phyloP scores from a whole-genome alignment of 2,113 vertebrate species.

The chimpanzee (Pan troglodytes) region DNA sequence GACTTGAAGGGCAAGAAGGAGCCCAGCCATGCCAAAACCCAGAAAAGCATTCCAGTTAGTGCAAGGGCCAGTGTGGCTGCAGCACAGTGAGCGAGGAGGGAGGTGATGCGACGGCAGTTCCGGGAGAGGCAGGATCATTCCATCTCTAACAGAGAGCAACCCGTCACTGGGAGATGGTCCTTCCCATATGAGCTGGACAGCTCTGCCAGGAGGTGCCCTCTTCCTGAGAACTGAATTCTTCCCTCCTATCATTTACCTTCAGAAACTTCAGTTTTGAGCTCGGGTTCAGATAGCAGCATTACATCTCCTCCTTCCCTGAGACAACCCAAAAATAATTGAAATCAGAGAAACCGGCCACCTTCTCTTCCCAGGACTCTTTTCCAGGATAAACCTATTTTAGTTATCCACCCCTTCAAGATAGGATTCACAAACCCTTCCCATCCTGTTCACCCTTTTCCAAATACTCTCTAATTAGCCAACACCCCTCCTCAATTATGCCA shows the following conservation, averaged over 20 bases:
- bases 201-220: neutral
- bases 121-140: neutral
- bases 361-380: neutral
- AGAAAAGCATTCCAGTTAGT: neutral
- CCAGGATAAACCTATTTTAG: neutral
- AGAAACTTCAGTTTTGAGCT: neutral
- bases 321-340: neutral
- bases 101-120: neutral
- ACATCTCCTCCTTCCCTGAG: neutral
- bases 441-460: neutral
- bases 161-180: fast-evolving
- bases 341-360: neutral
- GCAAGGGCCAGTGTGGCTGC: neutral
- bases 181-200: neutral
- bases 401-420: neutral
- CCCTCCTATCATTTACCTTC: neutral
- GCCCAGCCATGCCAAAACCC: neutral
- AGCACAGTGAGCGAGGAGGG: neutral
- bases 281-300: neutral
- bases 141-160: neutral
- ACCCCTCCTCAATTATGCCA: neutral
- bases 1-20: neutral
- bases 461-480: neutral
- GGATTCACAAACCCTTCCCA: neutral
- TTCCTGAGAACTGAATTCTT: neutral